A percentile compares a stretch with the other conserved stretches of the same genome.
phyloP scores from a whole-genome alignment of 2,797 vertebrate species.

The Catostomus latipinnis region DNA sequence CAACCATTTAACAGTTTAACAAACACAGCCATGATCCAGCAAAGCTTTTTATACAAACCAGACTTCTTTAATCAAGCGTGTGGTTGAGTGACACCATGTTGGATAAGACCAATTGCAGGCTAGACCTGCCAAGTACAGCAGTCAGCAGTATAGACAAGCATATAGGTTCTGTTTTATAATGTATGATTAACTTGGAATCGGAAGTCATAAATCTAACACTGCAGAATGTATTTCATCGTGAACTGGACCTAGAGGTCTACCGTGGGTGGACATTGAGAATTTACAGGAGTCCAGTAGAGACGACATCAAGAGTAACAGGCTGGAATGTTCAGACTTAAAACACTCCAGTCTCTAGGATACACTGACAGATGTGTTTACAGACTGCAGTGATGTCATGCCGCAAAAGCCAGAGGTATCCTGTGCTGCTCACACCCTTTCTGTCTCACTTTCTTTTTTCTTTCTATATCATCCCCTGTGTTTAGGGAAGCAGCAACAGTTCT shows the following conservation, averaged over 20 bases:
- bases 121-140: slow-evolving; percentile 65
- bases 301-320: not conserved
- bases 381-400: slow-evolving; percentile 19
- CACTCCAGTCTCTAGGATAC: not conserved
- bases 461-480: slow-evolving; percentile 19
- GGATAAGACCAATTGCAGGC: slow-evolving; percentile 67
- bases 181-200: slow-evolving; percentile 26
- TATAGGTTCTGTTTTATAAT: slow-evolving; percentile 58
- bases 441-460: not conserved
- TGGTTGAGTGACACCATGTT: slow-evolving; percentile 68
- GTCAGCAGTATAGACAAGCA: slow-evolving; percentile 69
- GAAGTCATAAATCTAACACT: slow-evolving; percentile 36
- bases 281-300: slow-evolving; percentile 16
- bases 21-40: slow-evolving; percentile 45
- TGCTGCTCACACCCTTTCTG: slow-evolving; percentile 9
- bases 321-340: slow-evolving; percentile 14
- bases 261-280: slow-evolving; percentile 30
- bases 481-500: not conserved
- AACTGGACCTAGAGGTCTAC: not conserved
- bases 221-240: not conserved
- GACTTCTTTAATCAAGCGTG: slow-evolving; percentile 56
- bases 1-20: slow-evolving; percentile 45
- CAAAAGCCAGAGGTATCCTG: slow-evolving; percentile 3
- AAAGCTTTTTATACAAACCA: slow-evolving; percentile 60
- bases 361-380: not conserved